Percentiles rank a stretch among this genome's conserved stretches.
These are phyloP conservation scores for Gandaritis pyraliata DNA, from an alignment of 2,888 invertebrate species.

Conservation along the genomic window DNA sequence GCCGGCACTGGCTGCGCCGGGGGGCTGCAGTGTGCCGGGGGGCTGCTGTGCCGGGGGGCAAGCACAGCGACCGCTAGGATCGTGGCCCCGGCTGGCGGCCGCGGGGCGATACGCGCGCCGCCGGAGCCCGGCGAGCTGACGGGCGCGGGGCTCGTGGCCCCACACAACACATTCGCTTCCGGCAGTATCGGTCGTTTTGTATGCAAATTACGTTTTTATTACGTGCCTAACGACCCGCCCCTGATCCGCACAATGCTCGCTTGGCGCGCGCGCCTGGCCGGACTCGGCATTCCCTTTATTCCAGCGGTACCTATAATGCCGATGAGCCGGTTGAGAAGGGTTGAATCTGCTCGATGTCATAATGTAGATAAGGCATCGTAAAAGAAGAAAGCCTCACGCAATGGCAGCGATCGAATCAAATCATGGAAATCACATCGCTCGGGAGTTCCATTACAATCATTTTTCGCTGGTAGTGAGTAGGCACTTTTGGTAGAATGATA, in stretches of 20 bases:
- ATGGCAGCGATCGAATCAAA: constrained; percentile 13
- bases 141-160: constrained; percentile 13
- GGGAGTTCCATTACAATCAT: background rate
- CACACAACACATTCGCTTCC: constrained; percentile 32
- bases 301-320: background rate
- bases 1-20: constrained; percentile 4
- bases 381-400: constrained; percentile 15
- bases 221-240: constrained; percentile 37
- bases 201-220: constrained; percentile 43
- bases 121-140: background rate
- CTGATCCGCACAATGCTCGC: constrained; percentile 28
- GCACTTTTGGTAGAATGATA: constrained; percentile 1
- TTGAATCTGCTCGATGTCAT: constrained; percentile 24
- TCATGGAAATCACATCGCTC: constrained; percentile 11
- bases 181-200: constrained; percentile 40
- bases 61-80: no score
- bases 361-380: constrained; percentile 21
- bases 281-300: constrained; percentile 11
- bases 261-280: constrained; percentile 25
- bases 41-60: no score
- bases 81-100: background rate
- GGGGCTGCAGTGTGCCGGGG: background rate
- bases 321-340: constrained; percentile 18
- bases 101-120: constrained; percentile 3
- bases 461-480: constrained; percentile 1